Evolutionary conservation across 2,113 vertebrate genomes (phyloP).

Genomic region (Rhegmatorhina hoffmannsi): DNA sequence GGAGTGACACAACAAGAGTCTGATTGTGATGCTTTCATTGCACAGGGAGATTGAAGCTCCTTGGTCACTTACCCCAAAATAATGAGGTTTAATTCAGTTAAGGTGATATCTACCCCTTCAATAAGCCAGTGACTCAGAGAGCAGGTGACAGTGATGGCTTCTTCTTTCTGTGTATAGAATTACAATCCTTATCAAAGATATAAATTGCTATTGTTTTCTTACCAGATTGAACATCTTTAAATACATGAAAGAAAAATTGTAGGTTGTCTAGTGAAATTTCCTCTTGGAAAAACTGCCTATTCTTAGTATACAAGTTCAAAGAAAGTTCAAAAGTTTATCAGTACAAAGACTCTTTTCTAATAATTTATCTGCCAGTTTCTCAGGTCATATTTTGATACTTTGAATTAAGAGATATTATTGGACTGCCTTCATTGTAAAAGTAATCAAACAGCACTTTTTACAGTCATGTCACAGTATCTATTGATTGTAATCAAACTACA

Average conservation of each 20-base stretch:
- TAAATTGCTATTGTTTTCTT: slow-evolving; percentile 83
- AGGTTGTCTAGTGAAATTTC: slow-evolving; percentile 78
- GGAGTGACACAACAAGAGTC: not conserved
- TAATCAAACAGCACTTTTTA: slow-evolving; percentile 69
- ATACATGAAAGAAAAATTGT: slow-evolving; percentile 80
- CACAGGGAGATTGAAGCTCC: slow-evolving; percentile 22
- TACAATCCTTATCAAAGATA: slow-evolving; percentile 77
- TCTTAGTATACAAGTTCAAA: slow-evolving; percentile 77
- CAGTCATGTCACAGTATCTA: slow-evolving; percentile 29
- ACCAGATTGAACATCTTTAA: slow-evolving; percentile 75
- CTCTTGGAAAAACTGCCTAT: slow-evolving; percentile 74
- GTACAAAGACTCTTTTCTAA: slow-evolving; percentile 66
- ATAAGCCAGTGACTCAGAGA: slow-evolving; percentile 68
- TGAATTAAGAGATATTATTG: slow-evolving; percentile 42
- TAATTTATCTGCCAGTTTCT: slow-evolving; percentile 67
- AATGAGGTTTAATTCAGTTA: slow-evolving; percentile 43
- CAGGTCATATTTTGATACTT: slow-evolving; percentile 49
- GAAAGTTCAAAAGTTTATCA: slow-evolving; percentile 80
- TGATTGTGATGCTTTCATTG: slow-evolving; percentile 11
- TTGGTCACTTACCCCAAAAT: slow-evolving; percentile 24
- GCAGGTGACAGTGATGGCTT: slow-evolving; percentile 59
- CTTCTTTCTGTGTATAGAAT: slow-evolving; percentile 70
- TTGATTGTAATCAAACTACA: slow-evolving; percentile 69
- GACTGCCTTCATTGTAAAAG: slow-evolving; percentile 50
- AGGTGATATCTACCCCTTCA: slow-evolving; percentile 68